Percentiles rank a stretch among this genome's conserved stretches.
Conservation (phyloP, 2,797 vertebrate genomes). For the Darevskia nairensis region DNA sequence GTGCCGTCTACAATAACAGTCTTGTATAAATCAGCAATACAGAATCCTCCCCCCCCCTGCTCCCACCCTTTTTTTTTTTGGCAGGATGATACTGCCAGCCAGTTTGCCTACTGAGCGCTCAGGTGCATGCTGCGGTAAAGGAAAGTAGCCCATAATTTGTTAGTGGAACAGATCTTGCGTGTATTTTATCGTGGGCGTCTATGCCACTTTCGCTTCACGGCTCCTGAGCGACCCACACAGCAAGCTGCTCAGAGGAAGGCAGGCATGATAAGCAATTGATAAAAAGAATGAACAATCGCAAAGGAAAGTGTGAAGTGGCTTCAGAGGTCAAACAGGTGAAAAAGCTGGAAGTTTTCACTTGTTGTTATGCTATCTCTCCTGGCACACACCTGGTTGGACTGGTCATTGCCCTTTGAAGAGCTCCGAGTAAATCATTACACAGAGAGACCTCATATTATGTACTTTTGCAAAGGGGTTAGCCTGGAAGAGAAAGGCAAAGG, state of each 20-base stretch:
- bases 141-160: background rate
- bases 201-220: background rate
- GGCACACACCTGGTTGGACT: background rate
- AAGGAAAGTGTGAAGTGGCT: slow-evolving; percentile 59
- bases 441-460: background rate
- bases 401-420: slow-evolving; percentile 1
- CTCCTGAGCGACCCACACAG: rapidly evolving
- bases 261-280: slow-evolving; percentile 44
- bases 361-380: rapidly evolving
- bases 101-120: background rate
- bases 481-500: background rate
- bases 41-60: too few species aligned
- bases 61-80: too few species aligned
- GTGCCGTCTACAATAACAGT: rapidly evolving
- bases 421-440: background rate
- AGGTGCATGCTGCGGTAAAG: background rate
- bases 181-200: background rate
- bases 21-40: background rate
- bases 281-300: slow-evolving; percentile 50
- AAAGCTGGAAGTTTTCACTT: rapidly evolving
- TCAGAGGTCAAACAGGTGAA: slow-evolving; percentile 30
- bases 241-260: background rate
- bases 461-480: background rate
- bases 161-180: too few species aligned
- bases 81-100: background rate